Base-by-base conservation (phyloP, 2,888 invertebrate species). In the Zootermopsis nevadensis region DNA sequence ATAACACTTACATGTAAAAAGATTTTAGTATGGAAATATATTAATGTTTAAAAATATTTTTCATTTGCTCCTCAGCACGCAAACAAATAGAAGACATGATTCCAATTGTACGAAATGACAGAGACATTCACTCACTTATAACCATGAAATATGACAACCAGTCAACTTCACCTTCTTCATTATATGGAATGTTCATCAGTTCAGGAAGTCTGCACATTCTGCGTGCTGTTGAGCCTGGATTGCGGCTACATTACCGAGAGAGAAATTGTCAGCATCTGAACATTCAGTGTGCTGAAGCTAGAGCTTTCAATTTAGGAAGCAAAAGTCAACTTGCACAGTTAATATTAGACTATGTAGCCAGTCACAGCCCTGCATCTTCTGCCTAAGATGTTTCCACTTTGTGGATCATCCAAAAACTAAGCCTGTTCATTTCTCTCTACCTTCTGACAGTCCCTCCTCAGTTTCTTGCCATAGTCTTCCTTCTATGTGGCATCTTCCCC, bases 191-290 rank as follows among this genome's bases (percentile, higher is more conserved):
- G 92, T 96, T 96, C 87, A 90, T 95, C 15, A 90, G 92, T 67
- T 91, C 92, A 80, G 91, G 92, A 86, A 90, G 93, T 83, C 88
- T 95, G 82, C 96, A 96, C 89, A 92, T 94, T 74, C 91, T 97
- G 88, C 92, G 96, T 82, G 96, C 95, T 38, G 94, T 95, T 12
- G 98, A 97, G 88, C 96, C 97, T 77, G 94, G 94, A 86, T 90
- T 97, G 67, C 92, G 93, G 87, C 90, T 94, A 80, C 89, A 89
- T 82, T 91, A 91, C 88, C 88, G 86, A 85, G 87, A 88, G 55
- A 88, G 89, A 83, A 89, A 89, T 85, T 91, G 91, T 74, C 86
- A 60, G 19, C 38, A 60, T 27, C 24, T 24, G 19, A 38, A 79
- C 38, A 19, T 12, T 8, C 79, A 83, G 82, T 90, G 89, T 84